Percentiles rank a stretch among this genome's conserved stretches.
These are phyloP conservation scores for Mustelus asterias DNA, from an alignment of 2,113 vertebrate genomes.

Conservation along the genomic window DNA sequence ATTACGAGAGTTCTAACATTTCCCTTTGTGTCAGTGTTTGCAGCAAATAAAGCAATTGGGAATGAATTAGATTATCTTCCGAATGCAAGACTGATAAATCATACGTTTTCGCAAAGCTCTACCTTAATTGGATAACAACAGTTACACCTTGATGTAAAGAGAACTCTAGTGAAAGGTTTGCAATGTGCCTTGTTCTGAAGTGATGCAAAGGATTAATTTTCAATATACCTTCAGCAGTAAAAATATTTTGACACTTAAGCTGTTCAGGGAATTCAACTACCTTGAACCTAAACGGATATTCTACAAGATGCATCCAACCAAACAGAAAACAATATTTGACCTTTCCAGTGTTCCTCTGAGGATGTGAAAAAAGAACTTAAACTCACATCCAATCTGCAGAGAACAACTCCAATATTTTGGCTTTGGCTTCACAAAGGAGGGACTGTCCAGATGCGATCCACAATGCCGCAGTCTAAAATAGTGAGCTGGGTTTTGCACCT, in stretches of 20 bases:
- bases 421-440: background rate
- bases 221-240: background rate
- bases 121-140: background rate
- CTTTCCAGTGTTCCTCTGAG: background rate
- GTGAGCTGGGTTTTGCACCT: no score
- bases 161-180: background rate
- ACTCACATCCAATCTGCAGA: background rate
- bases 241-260: conserved; percentile 11
- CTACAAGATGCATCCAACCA: background rate
- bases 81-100: background rate
- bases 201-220: background rate
- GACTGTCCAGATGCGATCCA: background rate
- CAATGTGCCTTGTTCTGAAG: background rate
- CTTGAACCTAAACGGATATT: background rate
- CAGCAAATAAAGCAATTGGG: background rate
- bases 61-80: background rate
- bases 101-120: background rate
- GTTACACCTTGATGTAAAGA: background rate
- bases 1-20: background rate
- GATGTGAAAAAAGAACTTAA: background rate
- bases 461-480: background rate
- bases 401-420: background rate
- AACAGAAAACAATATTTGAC: background rate
- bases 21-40: background rate
- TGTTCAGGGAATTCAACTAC: background rate